Conservation (phyloP, 1,140 invertebrate genomes). For the Drosophila orosa region DNA sequence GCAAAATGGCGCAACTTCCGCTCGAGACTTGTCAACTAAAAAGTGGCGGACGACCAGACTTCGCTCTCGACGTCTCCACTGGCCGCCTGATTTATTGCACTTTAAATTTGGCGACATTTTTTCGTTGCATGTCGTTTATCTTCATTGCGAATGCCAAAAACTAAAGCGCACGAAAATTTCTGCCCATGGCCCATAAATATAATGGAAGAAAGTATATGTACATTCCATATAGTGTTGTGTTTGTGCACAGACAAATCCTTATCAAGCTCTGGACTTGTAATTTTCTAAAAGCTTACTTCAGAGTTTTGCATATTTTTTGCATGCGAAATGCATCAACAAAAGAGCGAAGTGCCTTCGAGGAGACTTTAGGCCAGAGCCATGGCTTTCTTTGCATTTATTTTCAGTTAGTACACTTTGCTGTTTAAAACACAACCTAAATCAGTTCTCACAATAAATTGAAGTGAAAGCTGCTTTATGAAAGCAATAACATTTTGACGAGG, state of each 20-base stretch:
- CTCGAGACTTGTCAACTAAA: constrained; percentile 58
- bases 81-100: constrained; percentile 76
- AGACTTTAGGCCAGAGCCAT: constrained; percentile 6
- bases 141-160: constrained; percentile 76
- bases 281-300: constrained; percentile 73
- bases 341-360: constrained; percentile 3
- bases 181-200: constrained; percentile 33
- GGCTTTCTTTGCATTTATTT: constrained; percentile 25
- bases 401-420: constrained; percentile 1
- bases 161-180: constrained; percentile 42
- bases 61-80: constrained; percentile 34
- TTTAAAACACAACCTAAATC: constrained; percentile 6
- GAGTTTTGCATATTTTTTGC: constrained; percentile 76
- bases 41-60: constrained; percentile 52
- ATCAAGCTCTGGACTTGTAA: constrained; percentile 66
- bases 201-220: constrained; percentile 18
- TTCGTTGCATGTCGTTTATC: constrained; percentile 74
- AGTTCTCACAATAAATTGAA: not conserved
- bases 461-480: not conserved
- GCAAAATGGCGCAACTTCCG: constrained; percentile 73
- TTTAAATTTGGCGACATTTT: constrained; percentile 76
- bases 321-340: constrained; percentile 62
- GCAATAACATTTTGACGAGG: not conserved
- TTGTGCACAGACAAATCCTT: constrained; percentile 22
- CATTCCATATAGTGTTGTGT: constrained; percentile 5